These are phyloP conservation scores for Dasypolia templi DNA, from an alignment of 2,888 invertebrate genomes.

Conservation along the genomic window DNA sequence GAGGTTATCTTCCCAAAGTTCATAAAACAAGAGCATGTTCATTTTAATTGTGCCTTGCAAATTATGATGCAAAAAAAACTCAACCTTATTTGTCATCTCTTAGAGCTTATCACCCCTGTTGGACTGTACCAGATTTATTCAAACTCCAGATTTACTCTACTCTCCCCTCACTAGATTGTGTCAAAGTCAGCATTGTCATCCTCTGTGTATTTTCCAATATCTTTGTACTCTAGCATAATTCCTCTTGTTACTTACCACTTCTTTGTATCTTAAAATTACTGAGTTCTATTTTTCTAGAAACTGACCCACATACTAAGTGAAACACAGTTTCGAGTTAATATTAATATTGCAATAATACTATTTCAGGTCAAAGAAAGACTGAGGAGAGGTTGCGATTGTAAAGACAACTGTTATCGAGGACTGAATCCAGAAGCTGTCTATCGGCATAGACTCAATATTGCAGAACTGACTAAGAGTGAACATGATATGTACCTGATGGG, in stretches of 20 bases:
- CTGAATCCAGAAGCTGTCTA: constrained; percentile 94
- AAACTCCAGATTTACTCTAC: neutral
- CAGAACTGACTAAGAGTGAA: constrained; percentile 94
- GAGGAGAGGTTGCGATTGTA: constrained; percentile 94
- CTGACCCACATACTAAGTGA: neutral
- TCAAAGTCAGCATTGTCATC: neutral
- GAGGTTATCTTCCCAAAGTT: constrained; percentile 24
- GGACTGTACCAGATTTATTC: neutral
- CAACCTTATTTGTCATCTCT: neutral
- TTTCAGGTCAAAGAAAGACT: constrained; percentile 93
- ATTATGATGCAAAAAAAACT: neutral
- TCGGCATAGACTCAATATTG: constrained; percentile 94
- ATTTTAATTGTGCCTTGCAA: neutral
- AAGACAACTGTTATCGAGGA: constrained; percentile 94
- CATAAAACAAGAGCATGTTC: neutral
- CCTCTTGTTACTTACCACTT: neutral
- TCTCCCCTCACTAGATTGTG: neutral
- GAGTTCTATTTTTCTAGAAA: neutral
- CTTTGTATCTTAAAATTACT: neutral
- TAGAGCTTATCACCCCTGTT: neutral
- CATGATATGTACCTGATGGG: constrained; percentile 96
- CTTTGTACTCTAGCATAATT: neutral
- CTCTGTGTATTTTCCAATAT: neutral
- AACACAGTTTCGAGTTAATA: neutral
- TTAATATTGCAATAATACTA: constrained; percentile 22